phyloP scores from a whole-genome alignment of 2,113 vertebrate genomes.

The Odocoileus virginianus region DNA sequence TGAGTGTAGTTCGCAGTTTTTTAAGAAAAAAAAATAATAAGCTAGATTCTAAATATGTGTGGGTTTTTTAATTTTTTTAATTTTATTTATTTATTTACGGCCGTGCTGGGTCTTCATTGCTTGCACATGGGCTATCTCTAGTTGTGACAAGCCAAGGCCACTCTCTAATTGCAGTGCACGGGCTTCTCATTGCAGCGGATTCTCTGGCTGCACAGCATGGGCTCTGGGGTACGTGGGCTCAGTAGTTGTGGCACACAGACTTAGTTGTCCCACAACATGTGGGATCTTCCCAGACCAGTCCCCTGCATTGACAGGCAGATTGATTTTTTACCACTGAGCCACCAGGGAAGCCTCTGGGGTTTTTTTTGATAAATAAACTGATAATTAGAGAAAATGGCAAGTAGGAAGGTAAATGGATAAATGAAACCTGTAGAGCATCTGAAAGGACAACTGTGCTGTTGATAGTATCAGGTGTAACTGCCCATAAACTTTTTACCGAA shows the following conservation, averaged over 20 bases:
- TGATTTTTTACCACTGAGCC: background rate
- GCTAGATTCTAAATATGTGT: background rate
- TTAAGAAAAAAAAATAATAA: background rate
- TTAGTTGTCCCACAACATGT: background rate
- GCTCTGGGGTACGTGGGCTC: background rate
- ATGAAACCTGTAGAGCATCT: background rate
- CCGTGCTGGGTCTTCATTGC: background rate
- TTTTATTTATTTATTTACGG: background rate
- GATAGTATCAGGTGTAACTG: background rate
- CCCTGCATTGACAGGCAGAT: background rate
- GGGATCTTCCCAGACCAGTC: background rate
- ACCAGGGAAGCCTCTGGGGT: background rate
- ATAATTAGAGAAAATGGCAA: background rate
- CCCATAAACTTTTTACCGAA: background rate
- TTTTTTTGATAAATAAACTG: background rate
- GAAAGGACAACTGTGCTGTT: background rate
- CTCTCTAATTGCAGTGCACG: fast-evolving
- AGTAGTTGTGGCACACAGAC: background rate
- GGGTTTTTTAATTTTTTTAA: background rate
- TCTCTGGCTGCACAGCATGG: background rate
- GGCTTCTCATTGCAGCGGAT: background rate
- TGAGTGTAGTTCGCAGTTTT: background rate
- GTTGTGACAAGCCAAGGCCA: background rate
- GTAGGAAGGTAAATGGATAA: background rate
- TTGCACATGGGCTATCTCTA: background rate